phyloP scores from a whole-genome alignment of 2,888 invertebrate genomes.

The Neelides folsomi region DNA sequence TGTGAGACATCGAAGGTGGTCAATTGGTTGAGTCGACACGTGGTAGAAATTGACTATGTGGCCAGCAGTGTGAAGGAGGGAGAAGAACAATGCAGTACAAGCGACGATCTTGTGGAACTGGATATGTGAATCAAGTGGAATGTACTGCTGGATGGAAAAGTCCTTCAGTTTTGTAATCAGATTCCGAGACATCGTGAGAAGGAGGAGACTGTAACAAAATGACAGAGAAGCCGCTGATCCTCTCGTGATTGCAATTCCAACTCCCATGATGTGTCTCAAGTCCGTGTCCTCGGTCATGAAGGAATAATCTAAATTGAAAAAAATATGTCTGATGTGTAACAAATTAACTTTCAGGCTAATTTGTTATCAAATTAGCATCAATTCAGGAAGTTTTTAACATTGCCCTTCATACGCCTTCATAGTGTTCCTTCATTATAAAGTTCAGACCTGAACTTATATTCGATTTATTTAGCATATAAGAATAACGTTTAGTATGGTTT shows the following conservation, averaged over 20 bases:
- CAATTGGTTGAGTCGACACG: constrained; percentile 86
- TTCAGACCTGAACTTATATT: no score
- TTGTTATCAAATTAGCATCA: neutral
- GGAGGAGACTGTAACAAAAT: constrained; percentile 79
- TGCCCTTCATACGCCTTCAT: no score
- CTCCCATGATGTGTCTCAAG: constrained; percentile 89
- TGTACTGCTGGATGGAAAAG: constrained; percentile 80
- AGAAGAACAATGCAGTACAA: constrained; percentile 84
- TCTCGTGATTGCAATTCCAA: constrained; percentile 86
- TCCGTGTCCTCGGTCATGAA: constrained; percentile 94
- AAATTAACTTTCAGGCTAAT: neutral
- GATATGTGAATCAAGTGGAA: constrained; percentile 81
- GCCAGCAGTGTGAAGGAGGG: constrained; percentile 78
- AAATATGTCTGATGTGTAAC: constrained; percentile 1
- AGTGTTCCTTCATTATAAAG: no score
- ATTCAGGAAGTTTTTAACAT: no score
- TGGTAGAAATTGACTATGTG: constrained; percentile 97
- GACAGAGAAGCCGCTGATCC: constrained; percentile 88
- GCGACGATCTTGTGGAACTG: constrained; percentile 96
- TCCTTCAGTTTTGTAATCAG: constrained; percentile 84
- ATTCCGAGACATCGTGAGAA: constrained; percentile 86
- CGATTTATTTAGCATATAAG: no score
- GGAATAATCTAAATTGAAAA: constrained; percentile 57
- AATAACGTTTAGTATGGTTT: no score
- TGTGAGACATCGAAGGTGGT: constrained; percentile 80